Conservation (phyloP, 1,140 invertebrate genomes). For the Drosophila cardini region DNA sequence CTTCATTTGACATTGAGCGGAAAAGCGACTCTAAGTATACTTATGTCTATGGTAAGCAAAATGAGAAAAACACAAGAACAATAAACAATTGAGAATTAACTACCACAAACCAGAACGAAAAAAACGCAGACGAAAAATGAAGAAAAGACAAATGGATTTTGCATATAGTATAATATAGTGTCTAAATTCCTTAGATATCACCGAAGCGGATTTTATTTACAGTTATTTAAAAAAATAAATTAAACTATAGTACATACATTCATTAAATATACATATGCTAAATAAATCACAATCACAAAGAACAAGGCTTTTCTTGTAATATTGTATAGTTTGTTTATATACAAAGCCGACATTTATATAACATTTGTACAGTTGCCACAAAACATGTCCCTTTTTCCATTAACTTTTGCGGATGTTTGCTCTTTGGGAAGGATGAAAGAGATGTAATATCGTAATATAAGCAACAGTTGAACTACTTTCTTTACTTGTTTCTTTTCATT, state of each 20-base stretch:
- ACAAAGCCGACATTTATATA: slow-evolving; percentile 47
- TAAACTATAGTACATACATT: slow-evolving; percentile 34
- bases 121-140: slow-evolving; percentile 45
- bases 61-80: slow-evolving; percentile 17
- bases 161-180: slow-evolving; percentile 44
- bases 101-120: slow-evolving; percentile 53
- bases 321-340: slow-evolving; percentile 41
- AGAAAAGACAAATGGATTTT: slow-evolving; percentile 57
- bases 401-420: background rate
- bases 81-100: slow-evolving; percentile 38
- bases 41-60: slow-evolving; percentile 4
- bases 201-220: slow-evolving; percentile 65
- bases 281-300: slow-evolving; percentile 59
- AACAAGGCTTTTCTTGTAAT: slow-evolving; percentile 24
- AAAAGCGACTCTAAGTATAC: slow-evolving; percentile 8
- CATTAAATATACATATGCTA: background rate
- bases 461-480: slow-evolving; percentile 15
- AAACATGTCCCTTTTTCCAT: background rate
- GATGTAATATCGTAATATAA: slow-evolving; percentile 20
- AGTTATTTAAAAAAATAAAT: slow-evolving; percentile 58
- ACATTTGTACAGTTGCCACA: slow-evolving; percentile 56
- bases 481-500: background rate
- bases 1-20: slow-evolving; percentile 19
- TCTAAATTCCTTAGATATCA: slow-evolving; percentile 43
- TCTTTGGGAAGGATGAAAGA: slow-evolving; percentile 2